Base-by-base conservation (phyloP, 2,888 invertebrate species). In the Nemapogon koenigi region DNA sequence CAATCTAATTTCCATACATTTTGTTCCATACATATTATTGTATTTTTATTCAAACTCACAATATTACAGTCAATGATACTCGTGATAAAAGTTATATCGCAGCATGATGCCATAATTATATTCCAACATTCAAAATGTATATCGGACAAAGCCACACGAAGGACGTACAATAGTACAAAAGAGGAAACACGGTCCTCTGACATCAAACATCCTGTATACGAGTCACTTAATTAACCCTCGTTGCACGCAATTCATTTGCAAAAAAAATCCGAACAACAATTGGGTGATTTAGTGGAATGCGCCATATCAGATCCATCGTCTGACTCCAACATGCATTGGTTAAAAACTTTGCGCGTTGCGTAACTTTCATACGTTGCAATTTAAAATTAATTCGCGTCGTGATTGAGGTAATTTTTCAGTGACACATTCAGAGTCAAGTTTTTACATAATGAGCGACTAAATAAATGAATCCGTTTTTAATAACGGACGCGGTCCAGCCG, bases 361-460 rank as follows among this genome's bases (percentile, higher is more conserved):
- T 28, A 28, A 28, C 8, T 14, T 4, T 33, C 16, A 16, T 19
- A 33, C n/a, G 17, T 8, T 13, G 6, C 6, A 32, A 15, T 36
- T 36, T 36, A 7, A 16, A n/a, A 27, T 36, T 36, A 37, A 28
- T 37, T 50, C 38, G 35, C 44, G 37, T 33, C n/a, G 41, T 18
- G 25, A 52, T 50, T 53, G 48, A 44, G 46, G 40, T 49, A 46
- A 53, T 55, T 56, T 59, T 58, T 53, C 55, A 53, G 41, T 51
- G 55, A 38, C 43, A 27, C 11, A 16, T 27, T 32, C 42, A 32
- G 36, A 37, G 29, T 35, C 41, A 47, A 37, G 41, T 52, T 57
- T 63, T 59, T 57, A 54, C 58, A 62, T 65, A 64, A 62, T 61
- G 55, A 58, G 49, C 46, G 45, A 48, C 51, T 47, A 51, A 57